Percentiles rank a stretch among this genome's conserved stretches.
phyloP scores from a whole-genome alignment of 1,140 invertebrate genomes.

The Psix sp. region DNA sequence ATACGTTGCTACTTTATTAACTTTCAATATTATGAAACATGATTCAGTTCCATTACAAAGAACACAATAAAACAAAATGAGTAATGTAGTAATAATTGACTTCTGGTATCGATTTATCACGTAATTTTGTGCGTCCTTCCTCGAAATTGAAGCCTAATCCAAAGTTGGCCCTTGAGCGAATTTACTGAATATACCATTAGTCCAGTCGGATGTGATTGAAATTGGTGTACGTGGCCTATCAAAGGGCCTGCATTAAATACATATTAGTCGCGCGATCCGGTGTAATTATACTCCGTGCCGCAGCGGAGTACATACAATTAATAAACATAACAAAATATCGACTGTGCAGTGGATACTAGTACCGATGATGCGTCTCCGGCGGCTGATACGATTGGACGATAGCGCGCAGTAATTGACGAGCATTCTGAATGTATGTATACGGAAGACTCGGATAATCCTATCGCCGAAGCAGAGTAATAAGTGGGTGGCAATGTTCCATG shows the following conservation, averaged over 20 bases:
- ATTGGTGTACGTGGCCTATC: slow-evolving; percentile 19
- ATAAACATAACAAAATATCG: slow-evolving; percentile 43
- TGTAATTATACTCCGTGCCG: slow-evolving; percentile 19
- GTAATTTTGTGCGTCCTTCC: slow-evolving; percentile 6
- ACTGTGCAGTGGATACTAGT: slow-evolving; percentile 28
- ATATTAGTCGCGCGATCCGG: slow-evolving; percentile 29
- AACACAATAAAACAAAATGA: no score
- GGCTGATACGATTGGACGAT: slow-evolving; percentile 39
- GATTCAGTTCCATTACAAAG: no score
- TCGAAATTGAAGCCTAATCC: slow-evolving; percentile 7
- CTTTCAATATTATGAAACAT: no score
- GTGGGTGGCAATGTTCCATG: slow-evolving; percentile 57
- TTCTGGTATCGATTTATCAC: no score
- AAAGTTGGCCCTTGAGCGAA: slow-evolving; percentile 1
- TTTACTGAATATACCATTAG: slow-evolving; percentile 11
- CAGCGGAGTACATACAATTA: slow-evolving; percentile 19
- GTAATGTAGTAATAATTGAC: no score
- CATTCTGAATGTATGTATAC: slow-evolving; percentile 49
- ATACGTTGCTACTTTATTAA: no score
- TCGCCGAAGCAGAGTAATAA: slow-evolving; percentile 51
- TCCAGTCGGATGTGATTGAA: slow-evolving; percentile 17
- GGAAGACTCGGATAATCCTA: slow-evolving; percentile 52
- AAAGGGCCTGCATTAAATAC: slow-evolving; percentile 19
- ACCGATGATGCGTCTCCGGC: slow-evolving; percentile 39
- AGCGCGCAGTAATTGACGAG: slow-evolving; percentile 38